Evolutionary conservation across 2,797 vertebrate genomes (phyloP), one percentile per base, ranked within the genome.

Genomic region (Scomberomorus guttatus): DNA sequence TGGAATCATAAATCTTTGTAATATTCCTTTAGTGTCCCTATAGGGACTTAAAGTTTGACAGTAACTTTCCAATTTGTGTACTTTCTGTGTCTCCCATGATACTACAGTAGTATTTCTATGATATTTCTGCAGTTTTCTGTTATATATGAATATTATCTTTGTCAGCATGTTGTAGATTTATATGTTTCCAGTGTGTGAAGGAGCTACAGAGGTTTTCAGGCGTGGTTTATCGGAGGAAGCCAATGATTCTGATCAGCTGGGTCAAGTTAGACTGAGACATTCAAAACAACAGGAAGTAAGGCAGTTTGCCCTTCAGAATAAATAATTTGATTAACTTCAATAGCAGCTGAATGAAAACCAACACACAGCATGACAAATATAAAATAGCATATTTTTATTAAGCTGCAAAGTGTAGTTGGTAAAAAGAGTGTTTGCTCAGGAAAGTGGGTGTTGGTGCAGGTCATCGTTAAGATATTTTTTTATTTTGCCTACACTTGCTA

Each of bases 151-250:
- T 2, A 2, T 4, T 12, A 3, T 27, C 1, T 42, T 12, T 50
- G 0, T 10, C 1, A 15, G 44, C 12, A 27, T 5, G 2, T 6
- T 0, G 2, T 7, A 5, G 13, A 1, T 58, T 2, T 54, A 39
- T 54, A 2, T 51, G 11, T 11, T 12, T 17, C 8, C 56, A 29
- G 11, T 15, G 20, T 17, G 27, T 34, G 1, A 37, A 24, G 11
- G 12, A 39, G 34, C 51, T 29, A 0, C 48, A 12, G 24, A 50
- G 24, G 57, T 0, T n/a, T 48, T 1, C 65, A 79, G 75, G 75
- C 65, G 77, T 56, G 78, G 82, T 71, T 72, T 44, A 29, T 1
- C 61, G 7, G 39, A 60, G 63, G 64, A 82, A 82, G 20, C 75
- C 18, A 18, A 58, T 29, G 37, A 13, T 14, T 22, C 5, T 2